phyloP scores from a whole-genome alignment of 2,113 vertebrate species.

The Lathamus discolor region DNA sequence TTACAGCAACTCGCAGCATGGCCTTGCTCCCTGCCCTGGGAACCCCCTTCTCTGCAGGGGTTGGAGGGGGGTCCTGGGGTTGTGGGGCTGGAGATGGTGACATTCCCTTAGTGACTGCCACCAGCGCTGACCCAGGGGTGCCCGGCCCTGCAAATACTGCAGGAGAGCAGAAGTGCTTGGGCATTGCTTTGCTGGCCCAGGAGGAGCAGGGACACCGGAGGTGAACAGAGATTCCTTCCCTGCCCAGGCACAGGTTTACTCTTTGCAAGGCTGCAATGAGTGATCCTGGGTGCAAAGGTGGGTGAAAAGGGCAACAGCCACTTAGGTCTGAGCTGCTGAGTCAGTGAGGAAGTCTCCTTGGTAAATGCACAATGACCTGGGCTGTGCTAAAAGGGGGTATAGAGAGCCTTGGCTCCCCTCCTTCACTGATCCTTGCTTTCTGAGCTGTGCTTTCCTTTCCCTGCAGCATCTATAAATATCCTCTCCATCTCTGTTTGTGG shows the following conservation, averaged over 20 bases:
- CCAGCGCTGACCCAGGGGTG: accelerated
- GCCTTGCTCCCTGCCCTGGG: background rate
- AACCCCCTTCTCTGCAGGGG: background rate
- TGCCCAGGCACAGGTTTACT: background rate
- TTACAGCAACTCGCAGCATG: background rate
- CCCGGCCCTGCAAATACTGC: background rate
- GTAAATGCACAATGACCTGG: background rate
- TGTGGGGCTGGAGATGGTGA: background rate
- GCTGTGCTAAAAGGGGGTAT: background rate
- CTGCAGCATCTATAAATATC: background rate
- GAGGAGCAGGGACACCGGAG: background rate
- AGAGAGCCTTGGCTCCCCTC: background rate
- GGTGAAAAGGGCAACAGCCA: background rate
- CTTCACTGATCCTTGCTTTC: background rate
- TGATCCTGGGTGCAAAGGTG: background rate
- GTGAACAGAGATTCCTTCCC: background rate
- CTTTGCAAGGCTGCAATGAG: background rate
- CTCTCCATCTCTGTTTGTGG: background rate
- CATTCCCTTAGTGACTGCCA: background rate
- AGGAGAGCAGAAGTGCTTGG: background rate
- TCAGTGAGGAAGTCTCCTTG: background rate
- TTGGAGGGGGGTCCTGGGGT: background rate
- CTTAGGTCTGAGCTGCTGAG: background rate
- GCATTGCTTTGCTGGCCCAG: accelerated
- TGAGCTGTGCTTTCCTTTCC: background rate